Percentiles rank a stretch among this genome's conserved stretches.
These are phyloP conservation scores for Beroe forskalii DNA, from an alignment of 37 sponge, comb jelly and placozoan genomes.

Conservation along the genomic window DNA sequence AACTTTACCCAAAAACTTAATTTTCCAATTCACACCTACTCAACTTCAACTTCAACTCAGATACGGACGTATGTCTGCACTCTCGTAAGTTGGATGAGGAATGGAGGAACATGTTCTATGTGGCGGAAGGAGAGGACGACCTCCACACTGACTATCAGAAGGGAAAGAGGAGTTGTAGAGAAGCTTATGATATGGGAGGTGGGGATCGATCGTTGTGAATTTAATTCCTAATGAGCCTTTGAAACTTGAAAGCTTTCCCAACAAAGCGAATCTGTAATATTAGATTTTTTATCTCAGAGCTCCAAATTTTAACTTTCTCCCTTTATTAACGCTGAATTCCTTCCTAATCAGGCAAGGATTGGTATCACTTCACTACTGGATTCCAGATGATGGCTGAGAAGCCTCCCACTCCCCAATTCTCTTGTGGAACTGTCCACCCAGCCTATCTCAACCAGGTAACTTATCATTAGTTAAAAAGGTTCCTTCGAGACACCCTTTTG, in stretches of 20 bases:
- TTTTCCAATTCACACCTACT: no score
- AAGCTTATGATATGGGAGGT: background rate
- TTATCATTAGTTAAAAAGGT: no score
- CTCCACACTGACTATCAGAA: conserved; percentile 55
- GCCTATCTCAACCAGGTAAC: conserved; percentile 61
- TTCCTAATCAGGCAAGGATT: no score
- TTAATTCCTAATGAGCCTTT: no score
- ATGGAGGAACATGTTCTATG: conserved; percentile 65
- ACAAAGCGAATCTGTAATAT: no score
- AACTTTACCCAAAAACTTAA: no score
- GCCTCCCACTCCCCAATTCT: conserved; percentile 45
- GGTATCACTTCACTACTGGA: conserved; percentile 54
- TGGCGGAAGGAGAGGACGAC: background rate
- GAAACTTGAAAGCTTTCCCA: no score
- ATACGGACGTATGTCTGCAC: conserved; percentile 61
- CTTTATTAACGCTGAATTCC: no score
- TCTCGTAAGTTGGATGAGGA: background rate
- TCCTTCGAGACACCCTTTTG: no score
- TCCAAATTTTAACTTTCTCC: no score
- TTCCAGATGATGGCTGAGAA: conserved; percentile 64
- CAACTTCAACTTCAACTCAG: background rate
- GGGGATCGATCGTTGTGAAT: no score
- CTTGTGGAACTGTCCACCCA: conserved; percentile 35
- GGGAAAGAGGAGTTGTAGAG: background rate
- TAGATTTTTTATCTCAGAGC: no score